Evolutionary conservation across 2,888 invertebrate species (phyloP), one percentile per base, ranked within the genome.

Genomic region (Xiphydria camelus): DNA sequence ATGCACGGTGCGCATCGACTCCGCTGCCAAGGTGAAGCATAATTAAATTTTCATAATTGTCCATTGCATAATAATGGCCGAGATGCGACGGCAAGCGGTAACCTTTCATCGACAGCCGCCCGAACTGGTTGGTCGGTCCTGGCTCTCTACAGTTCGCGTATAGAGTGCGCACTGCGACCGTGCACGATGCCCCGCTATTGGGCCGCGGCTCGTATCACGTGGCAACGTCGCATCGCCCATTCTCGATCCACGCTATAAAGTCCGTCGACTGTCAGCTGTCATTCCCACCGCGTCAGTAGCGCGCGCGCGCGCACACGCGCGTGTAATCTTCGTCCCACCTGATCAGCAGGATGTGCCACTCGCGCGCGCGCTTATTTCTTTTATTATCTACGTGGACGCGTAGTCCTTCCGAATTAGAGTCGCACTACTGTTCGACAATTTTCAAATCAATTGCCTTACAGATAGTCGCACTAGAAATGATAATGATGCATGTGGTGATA

Each of bases 11-110:
- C n/a, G 14, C n/a, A n/a, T n/a, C n/a, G n/a, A n/a, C 12, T 29
- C 29, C 15, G 14, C 9, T 5, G 51, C 47, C 64, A 65, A 64
- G 65, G 64, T 65, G 57, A 64, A 41, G 54, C 53, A 47, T 57
- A 65, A 65, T 64, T 65, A 62, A 62, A 65, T 62, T 65, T 64
- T 64, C 57, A 63, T 64, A 62, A 64, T 65, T 62, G 54, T 50
- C 29, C 49, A 48, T 63, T 63, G 61, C 61, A 57, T 63, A 61
- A 61, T 57, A 50, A 58, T 47, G 43, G 19, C 12, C 20, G 4
- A 37, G 45, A 51, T 45, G 53, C 50, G 41, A 49, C 48, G 44
- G 46, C 44, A 32, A 45, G 50, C 45, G 47, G 42, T 57, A 59
- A 59, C 57, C 56, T 38, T 53, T 47, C 31, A 53, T 51, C 47